A percentile compares a stretch with the other conserved stretches of the same genome.
phyloP scores from a whole-genome alignment of 2,113 vertebrate species.

The Puffinus mauretanicus region DNA sequence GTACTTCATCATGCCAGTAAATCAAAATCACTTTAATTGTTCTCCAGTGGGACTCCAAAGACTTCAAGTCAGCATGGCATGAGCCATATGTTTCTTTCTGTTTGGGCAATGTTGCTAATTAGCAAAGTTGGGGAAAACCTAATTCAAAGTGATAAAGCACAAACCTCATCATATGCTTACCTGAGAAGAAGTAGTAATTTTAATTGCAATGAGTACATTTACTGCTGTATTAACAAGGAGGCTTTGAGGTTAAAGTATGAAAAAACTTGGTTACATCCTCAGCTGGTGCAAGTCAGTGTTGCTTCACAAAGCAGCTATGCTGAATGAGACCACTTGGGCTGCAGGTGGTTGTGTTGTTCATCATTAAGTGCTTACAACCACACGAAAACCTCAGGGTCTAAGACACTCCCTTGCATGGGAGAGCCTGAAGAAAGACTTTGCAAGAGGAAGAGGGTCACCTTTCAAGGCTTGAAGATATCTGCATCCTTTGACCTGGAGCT shows the following conservation, averaged over 20 bases:
- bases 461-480: background rate
- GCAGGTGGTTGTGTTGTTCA: background rate
- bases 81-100: constrained; percentile 10
- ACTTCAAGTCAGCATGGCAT: constrained; percentile 20
- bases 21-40: constrained; percentile 57
- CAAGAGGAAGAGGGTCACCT: background rate
- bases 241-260: background rate
- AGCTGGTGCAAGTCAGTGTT: background rate
- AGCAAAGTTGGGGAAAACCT: background rate
- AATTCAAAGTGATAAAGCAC: constrained; percentile 11
- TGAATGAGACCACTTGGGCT: background rate
- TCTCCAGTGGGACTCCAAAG: constrained; percentile 9
- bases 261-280: background rate
- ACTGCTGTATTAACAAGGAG: background rate
- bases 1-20: background rate
- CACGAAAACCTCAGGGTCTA: background rate
- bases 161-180: constrained; percentile 23
- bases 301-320: background rate
- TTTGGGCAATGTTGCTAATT: background rate
- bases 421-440: background rate
- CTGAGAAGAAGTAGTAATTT: background rate
- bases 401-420: fast-evolving
- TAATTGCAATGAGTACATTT: background rate
- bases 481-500: background rate
- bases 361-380: fast-evolving